These are phyloP conservation scores for Phocoena sinus DNA, from an alignment of 2,113 vertebrate genomes.

Conservation along the genomic window DNA sequence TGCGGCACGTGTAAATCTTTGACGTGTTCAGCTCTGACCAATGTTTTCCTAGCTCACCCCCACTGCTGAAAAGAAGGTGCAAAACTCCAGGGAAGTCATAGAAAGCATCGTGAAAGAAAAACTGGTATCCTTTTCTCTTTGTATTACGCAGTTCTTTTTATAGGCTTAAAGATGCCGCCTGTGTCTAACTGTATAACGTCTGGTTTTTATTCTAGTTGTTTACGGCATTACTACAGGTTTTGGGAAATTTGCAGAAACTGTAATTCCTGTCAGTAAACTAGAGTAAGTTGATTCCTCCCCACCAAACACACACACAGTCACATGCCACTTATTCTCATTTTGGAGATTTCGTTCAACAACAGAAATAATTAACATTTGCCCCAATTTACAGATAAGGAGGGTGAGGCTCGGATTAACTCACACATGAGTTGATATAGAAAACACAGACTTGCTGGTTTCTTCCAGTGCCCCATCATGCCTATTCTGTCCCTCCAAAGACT, in stretches of 20 bases:
- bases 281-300: conserved; percentile 80
- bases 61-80: conserved; percentile 89
- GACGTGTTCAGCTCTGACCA: background rate
- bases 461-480: background rate
- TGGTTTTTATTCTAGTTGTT: conserved; percentile 86
- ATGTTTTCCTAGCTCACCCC: conserved; percentile 84
- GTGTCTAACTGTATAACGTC: background rate
- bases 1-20: fast-evolving
- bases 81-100: conserved; percentile 91
- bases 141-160: background rate
- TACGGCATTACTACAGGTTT: conserved; percentile 99
- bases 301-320: background rate
- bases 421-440: background rate
- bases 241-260: conserved; percentile 96
- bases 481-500: background rate
- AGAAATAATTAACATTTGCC: background rate
- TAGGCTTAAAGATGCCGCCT: background rate
- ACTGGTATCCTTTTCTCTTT: conserved; percentile 81
- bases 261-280: conserved; percentile 93
- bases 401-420: background rate
- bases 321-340: background rate
- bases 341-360: background rate
- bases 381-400: background rate
- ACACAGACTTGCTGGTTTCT: background rate
- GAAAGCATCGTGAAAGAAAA: conserved; percentile 94